phyloP scores from a whole-genome alignment of 2,113 vertebrate genomes.

The Riparia riparia region DNA sequence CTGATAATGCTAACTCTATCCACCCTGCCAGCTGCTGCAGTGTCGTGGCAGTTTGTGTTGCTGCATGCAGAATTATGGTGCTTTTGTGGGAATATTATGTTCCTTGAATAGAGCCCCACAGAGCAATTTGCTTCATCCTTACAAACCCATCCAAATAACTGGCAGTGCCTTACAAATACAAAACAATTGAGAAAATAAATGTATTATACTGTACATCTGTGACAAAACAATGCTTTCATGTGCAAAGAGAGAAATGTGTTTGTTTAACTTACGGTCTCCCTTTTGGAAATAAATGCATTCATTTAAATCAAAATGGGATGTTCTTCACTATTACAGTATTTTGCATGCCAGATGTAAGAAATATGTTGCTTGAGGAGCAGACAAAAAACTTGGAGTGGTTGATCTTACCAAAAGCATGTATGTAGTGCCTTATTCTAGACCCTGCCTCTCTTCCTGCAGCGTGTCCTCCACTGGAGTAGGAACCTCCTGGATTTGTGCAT shows the following conservation, averaged over 20 bases:
- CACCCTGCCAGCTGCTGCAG: constrained; percentile 48
- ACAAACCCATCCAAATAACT: constrained; percentile 66
- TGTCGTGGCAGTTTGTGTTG: constrained; percentile 57
- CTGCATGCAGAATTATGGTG: constrained; percentile 68
- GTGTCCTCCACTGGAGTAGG: neutral
- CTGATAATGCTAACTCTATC: constrained; percentile 29
- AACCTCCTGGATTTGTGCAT: neutral
- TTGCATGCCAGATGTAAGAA: constrained; percentile 61
- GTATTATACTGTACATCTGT: constrained; percentile 66
- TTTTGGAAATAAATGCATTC: constrained; percentile 66
- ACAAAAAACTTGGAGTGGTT: neutral
- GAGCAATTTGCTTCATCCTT: constrained; percentile 70
- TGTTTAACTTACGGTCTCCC: constrained; percentile 59
- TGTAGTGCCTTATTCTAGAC: neutral
- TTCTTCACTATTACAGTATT: constrained; percentile 46
- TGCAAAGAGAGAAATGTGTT: constrained; percentile 66
- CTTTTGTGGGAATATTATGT: constrained; percentile 72
- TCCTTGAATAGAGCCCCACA: constrained; percentile 67
- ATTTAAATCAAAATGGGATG: constrained; percentile 71
- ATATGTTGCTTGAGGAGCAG: constrained; percentile 21
- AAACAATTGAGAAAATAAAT: constrained; percentile 75
- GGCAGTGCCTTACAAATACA: constrained; percentile 67
- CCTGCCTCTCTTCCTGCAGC: neutral
- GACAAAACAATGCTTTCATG: constrained; percentile 72
- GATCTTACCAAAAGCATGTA: neutral